Conservation (phyloP, 2,113 vertebrate species). For the Crypturellus undulatus region DNA sequence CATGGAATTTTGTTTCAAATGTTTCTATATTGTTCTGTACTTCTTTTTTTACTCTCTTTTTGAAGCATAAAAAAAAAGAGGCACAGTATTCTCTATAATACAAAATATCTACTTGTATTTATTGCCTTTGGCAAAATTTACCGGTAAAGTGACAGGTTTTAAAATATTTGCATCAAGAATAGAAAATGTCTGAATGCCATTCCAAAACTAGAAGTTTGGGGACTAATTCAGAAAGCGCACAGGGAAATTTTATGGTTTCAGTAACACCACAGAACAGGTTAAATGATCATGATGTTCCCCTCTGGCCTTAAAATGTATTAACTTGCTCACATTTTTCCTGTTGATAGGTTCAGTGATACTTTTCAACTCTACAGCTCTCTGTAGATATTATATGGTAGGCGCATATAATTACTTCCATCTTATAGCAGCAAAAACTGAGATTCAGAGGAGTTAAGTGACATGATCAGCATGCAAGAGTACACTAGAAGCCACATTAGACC, state of each 20-base stretch:
- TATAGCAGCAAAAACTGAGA: background rate
- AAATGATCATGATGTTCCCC: conserved; percentile 59
- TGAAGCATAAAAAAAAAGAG: background rate
- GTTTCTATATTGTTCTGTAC: conserved; percentile 3
- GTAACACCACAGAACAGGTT: conserved; percentile 40
- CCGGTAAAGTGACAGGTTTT: background rate
- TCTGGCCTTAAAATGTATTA: conserved; percentile 62
- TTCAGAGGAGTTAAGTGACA: conserved; percentile 44
- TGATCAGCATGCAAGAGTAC: conserved; percentile 23
- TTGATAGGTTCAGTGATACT: conserved; percentile 31
- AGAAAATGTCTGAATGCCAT: conserved; percentile 32
- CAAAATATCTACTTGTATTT: conserved; percentile 30
- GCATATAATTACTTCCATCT: conserved; percentile 55
- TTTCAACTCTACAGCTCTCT: conserved; percentile 26
- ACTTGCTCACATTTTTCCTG: conserved; percentile 51
- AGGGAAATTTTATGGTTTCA: conserved; percentile 39
- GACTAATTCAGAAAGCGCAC: conserved; percentile 37
- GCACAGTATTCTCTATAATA: background rate
- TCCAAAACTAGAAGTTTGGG: conserved; percentile 31
- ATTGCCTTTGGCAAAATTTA: conserved; percentile 31
- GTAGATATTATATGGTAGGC: conserved; percentile 41
- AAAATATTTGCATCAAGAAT: background rate
- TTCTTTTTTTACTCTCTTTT: background rate
- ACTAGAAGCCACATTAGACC: background rate
- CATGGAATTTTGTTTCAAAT: background rate